Percentiles rank a stretch among this genome's conserved stretches.
Conservation (phyloP, 2,113 vertebrate genomes). For the Asarcornis scutulata region DNA sequence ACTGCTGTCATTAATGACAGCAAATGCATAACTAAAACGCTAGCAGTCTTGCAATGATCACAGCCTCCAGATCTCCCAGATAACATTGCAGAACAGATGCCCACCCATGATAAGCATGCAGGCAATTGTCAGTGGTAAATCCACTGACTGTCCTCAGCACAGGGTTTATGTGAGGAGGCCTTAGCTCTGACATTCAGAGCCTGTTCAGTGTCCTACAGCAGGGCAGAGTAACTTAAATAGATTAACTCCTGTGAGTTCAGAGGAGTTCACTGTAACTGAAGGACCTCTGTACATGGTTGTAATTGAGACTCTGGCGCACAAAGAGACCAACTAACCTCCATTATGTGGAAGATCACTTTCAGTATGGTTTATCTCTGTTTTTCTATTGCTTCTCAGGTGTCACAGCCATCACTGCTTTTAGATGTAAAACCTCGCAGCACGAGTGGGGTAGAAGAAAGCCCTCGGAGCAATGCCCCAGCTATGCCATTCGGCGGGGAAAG, state of each 20-base stretch:
- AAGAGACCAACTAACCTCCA: background rate
- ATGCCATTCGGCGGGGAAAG: fast-evolving
- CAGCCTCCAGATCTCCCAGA: background rate
- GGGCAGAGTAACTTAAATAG: background rate
- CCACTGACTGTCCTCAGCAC: background rate
- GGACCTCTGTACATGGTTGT: background rate
- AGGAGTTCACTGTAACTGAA: background rate
- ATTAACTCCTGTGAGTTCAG: background rate
- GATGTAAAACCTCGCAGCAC: background rate
- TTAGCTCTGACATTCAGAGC: no score
- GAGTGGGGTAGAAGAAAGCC: background rate
- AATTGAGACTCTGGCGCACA: background rate
- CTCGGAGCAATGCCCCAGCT: background rate
- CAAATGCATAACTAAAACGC: background rate
- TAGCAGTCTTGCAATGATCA: background rate
- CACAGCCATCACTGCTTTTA: fast-evolving
- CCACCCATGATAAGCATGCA: background rate
- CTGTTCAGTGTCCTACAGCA: background rate
- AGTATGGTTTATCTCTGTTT: background rate
- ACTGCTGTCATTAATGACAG: background rate
- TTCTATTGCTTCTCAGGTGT: background rate
- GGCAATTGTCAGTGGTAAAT: background rate
- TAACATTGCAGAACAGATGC: background rate
- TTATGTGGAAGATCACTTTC: background rate
- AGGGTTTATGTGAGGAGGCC: background rate